Percentiles rank a stretch among this genome's conserved stretches.
These are phyloP conservation scores for Geothlypis trichas DNA, from an alignment of 2,113 vertebrate genomes.

Conservation along the genomic window DNA sequence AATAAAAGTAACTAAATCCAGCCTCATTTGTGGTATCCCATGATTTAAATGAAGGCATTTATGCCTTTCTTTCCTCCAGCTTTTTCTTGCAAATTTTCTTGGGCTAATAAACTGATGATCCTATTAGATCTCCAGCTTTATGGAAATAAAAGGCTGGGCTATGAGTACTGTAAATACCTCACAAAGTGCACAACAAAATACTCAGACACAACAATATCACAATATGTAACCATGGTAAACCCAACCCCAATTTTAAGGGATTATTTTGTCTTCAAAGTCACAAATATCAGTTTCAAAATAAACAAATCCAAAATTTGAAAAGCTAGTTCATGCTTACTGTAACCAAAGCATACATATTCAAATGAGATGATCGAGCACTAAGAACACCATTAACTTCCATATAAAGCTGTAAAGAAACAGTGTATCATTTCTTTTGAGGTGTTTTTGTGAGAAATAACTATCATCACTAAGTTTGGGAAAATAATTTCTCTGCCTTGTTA, in stretches of 20 bases:
- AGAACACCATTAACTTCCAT: background rate
- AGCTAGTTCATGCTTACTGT: background rate
- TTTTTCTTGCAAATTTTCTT: background rate
- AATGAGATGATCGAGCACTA: background rate
- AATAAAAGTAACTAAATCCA: constrained; percentile 30
- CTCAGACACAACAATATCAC: background rate
- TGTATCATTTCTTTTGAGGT: background rate
- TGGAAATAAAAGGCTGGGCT: background rate
- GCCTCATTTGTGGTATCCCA: background rate
- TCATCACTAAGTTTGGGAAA: background rate
- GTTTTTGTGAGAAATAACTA: background rate
- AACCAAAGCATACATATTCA: background rate
- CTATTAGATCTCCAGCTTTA: background rate
- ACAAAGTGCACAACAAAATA: background rate
- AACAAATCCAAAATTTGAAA: background rate
- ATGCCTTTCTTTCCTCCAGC: background rate
- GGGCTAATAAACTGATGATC: background rate
- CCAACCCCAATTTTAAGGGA: background rate
- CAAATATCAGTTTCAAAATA: background rate
- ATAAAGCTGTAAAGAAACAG: background rate
- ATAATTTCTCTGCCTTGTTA: background rate
- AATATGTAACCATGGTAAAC: background rate
- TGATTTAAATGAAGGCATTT: background rate
- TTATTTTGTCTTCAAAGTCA: background rate
- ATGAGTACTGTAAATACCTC: background rate